phyloP scores from a whole-genome alignment of 2,888 invertebrate genomes.

The Galeopsomyia nigrocyanea region DNA sequence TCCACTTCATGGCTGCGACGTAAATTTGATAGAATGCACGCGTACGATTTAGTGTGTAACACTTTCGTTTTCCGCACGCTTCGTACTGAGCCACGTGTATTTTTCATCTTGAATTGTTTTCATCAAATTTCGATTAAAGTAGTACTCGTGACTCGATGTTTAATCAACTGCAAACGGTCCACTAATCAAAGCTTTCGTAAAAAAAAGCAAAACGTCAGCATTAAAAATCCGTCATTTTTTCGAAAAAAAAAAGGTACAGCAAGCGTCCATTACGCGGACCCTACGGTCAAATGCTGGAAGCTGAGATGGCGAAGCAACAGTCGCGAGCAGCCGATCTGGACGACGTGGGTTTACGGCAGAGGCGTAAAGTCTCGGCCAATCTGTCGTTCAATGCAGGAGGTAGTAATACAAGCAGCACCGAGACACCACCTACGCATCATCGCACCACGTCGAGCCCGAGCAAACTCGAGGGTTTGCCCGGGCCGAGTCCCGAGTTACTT shows the following conservation, averaged over 20 bases:
- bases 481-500: constrained; percentile 77
- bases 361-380: constrained; percentile 76
- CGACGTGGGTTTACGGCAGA: constrained; percentile 47
- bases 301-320: constrained; percentile 80
- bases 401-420: constrained; percentile 56
- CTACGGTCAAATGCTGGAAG: constrained; percentile 85
- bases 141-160: no score
- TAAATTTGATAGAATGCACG: no score
- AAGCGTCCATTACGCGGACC: constrained; percentile 83
- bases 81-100: no score
- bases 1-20: no score
- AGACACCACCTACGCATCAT: constrained; percentile 75
- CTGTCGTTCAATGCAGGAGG: constrained; percentile 66
- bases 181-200: no score
- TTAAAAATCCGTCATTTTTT: not conserved
- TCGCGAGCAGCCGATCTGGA: constrained; percentile 55
- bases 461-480: constrained; percentile 77
- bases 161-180: no score
- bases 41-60: no score
- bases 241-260: constrained; percentile 73
- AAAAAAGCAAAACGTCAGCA: no score
- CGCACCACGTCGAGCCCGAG: constrained; percentile 85
- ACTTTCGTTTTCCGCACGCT: no score
- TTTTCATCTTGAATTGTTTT: no score
- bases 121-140: no score